Evolutionary conservation across 2,888 invertebrate genomes (phyloP), one percentile per base, ranked within the genome.

Genomic region (Drosophila parthenogenetica): DNA sequence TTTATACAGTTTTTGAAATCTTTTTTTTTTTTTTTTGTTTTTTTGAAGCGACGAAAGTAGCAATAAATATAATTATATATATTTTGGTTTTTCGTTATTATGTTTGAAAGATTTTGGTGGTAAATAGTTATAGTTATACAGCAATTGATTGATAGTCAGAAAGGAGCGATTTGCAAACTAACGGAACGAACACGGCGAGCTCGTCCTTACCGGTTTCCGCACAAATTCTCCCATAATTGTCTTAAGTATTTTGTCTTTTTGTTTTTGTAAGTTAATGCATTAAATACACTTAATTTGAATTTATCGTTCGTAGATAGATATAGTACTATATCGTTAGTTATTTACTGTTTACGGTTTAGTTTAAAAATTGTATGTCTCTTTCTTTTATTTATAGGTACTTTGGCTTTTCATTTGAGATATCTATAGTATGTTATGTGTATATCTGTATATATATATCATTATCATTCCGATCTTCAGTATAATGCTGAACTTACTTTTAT

Each of bases 71-170:
- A 29, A 29, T 29, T 29, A 29, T 29, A 29, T 29, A 29, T 29
- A 25, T 55, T 58, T 68, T 57, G 22, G 22, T 29, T 57, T 3
- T 16, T 17, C 48, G 49, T 29, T 29, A 54, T 43, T 49, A 49
- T 51, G 59, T 63, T 67, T 22, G 22, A 29, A 53, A 16, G 17
- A 46, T 58, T 67, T 82, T 86, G 83, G 83, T 88, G 83, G 83
- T 83, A 83, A 83, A 77, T 83, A 86, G 83, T 82, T 82, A 79
- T 82, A 79, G 82, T 83, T 83, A 81, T 81, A 86, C 87, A 83
- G 77, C 82, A 85, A 79, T 81, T 82, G 69, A 69, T 76, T 79
- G 88, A 88, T 82, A 88, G 88, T 82, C 84, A 70, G 69, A 77
- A 37, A 69, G 74, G 73, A 66, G 50, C 29, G 35, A 43, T 40